Evolutionary conservation across 2,797 vertebrate genomes (phyloP), one percentile per base, ranked within the genome.

Genomic region (Choloepus didactylus): DNA sequence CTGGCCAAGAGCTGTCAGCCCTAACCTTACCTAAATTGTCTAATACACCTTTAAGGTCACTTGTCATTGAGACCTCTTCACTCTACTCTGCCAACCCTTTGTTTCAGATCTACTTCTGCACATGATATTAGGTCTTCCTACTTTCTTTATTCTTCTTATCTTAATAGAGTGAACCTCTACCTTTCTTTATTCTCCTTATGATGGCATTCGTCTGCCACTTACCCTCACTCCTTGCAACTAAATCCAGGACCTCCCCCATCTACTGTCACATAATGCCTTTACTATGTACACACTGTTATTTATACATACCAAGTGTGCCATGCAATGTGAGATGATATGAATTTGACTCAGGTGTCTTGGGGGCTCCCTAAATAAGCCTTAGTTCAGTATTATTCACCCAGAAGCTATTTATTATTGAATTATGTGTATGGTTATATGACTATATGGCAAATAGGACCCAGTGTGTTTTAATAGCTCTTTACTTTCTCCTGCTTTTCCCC

Each of bases 391-490:
- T 86, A 76, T 96, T 88, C 89, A 85, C 19, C 44, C 64, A 83
- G 87, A 95, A 88, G 38, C 59, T 90, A 69, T 88, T 94, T 87
- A 85, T 90, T 86, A 86, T 85, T 94, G 95, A 87, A 69, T 94
- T 96, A 93, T 69, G 69, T 70, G 95, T 89, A 94, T 93, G 80
- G 82, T 38, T 38, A 3, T 60, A 41, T 69, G 38, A 27, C 44
- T 89, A 70, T 62, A 66, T 82, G 75, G 62, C 89, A 83, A 97
- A 84, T 77, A 91, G 89, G 81, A 87, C 81, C 38, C 86, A 96
- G 83, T 23, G 21, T 60, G 75, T 86, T 91, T 95, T 93, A 93
- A 93, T 83, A 79, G 69, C n/a, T 38, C 70, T 94, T 86, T 38
- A 44, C 60, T 79, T 92, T 90, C 76, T 87, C 59, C n/a, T 84